A percentile compares a stretch with the other conserved stretches of the same genome.
phyloP scores from a whole-genome alignment of 2,797 vertebrate genomes.

The Botia kubotai region DNA sequence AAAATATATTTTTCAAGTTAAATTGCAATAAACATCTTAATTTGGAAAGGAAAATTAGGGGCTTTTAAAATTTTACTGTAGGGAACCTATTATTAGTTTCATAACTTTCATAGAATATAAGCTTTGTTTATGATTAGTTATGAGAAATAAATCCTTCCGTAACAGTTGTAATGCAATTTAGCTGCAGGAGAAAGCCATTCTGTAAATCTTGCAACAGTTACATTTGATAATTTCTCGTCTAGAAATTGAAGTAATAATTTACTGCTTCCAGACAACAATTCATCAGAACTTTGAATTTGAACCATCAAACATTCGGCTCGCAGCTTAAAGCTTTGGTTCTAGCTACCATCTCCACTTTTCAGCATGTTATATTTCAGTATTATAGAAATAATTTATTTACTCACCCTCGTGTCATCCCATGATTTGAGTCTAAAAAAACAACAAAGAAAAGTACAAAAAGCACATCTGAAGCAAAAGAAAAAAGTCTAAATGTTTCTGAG shows the following conservation, averaged over 20 bases:
- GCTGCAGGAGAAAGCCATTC: not conserved
- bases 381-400: not conserved
- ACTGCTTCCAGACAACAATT: not conserved
- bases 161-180: conserved; percentile 22
- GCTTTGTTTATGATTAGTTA: conserved; percentile 22
- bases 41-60: conserved; percentile 15
- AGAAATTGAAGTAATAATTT: not conserved
- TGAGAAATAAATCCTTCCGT: conserved; percentile 10
- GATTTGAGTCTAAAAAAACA: too few relatives aligned
- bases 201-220: conserved; percentile 3
- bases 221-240: not conserved
- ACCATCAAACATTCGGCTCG: not conserved
- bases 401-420: not conserved
- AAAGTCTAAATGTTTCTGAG: not conserved
- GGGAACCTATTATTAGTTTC: conserved; percentile 31
- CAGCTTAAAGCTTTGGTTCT: too few relatives aligned
- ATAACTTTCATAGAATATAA: not conserved
- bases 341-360: not conserved
- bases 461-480: too few relatives aligned
- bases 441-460: too few relatives aligned
- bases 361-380: not conserved
- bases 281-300: not conserved
- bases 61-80: conserved; percentile 13
- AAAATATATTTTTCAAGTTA: conserved; percentile 24
- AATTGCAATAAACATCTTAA: conserved; percentile 23